Base-by-base conservation (phyloP, 2,888 invertebrate species). In the Diplazon laetatorius region DNA sequence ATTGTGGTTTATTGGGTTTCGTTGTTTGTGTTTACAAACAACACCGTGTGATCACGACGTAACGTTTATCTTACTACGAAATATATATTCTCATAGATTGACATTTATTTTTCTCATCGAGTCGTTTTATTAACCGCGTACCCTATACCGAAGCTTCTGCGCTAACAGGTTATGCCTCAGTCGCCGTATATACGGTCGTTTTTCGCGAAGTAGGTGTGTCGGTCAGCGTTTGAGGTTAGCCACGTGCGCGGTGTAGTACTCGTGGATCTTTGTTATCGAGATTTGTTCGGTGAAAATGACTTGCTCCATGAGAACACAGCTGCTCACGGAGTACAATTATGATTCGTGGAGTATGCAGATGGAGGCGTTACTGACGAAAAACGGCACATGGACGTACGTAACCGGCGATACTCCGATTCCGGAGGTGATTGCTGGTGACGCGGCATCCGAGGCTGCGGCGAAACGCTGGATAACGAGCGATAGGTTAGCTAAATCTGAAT, bases 301-400 rank as follows among this genome's bases (percentile, higher is more conserved):
- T n/a, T 8, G 46, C 1, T 46, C 46, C 18, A 8, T 3, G 14
- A 46, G 37, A 16, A 60, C 44, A 0, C 42, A 44, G 14, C n/a
- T 39, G 44, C 60, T 60, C 42, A 60, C 22, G 22, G 44, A 60
- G 20, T 22, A 60, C 9, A 44, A 44, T 44, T 44, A 44, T 8
- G 44, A 44, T 16, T 16, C 44, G 16, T 44, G 44, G 44, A 44
- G 16, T 4, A 44, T 44, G 14, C 44, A 44, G 16, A 8, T 44
- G 44, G 44, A 44, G 16, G 16, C 44, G 6, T 8, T 44, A 14
- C 3, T 44, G 16, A 16, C n/a, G 14, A 44, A 16, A 25, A 62
- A 16, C 12, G 25, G 9, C 46, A 62, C 62, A 42, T 46, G 62
- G 44, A 0, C n/a, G 25, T 62, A 62, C 25, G 30, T 16, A 25